These are phyloP conservation scores for Rhinichthys osculus DNA, from an alignment of 2,797 vertebrate genomes.

Conservation along the genomic window DNA sequence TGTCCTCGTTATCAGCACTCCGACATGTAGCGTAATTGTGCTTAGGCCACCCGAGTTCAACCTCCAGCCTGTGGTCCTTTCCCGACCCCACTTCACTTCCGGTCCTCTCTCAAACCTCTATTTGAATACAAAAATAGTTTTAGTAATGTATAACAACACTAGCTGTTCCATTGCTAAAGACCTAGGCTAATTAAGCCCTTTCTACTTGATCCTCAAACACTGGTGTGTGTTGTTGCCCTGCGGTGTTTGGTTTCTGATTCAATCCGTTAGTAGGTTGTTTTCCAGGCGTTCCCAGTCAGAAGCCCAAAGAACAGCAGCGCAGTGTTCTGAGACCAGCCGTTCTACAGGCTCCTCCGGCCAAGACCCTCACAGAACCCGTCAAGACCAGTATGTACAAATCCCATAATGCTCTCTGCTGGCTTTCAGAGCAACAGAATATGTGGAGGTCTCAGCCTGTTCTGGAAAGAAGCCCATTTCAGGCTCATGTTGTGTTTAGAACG, in stretches of 20 bases:
- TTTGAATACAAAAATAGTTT: neutral
- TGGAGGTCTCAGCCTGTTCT: neutral
- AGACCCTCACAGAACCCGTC: constrained; percentile 89
- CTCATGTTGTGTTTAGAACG: neutral
- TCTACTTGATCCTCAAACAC: neutral
- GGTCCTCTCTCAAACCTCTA: neutral
- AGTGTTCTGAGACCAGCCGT: constrained; percentile 96
- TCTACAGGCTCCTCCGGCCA: constrained; percentile 91
- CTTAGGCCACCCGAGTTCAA: neutral
- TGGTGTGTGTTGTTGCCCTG: constrained; percentile 17
- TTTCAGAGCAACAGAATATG: neutral
- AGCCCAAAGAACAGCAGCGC: constrained; percentile 97
- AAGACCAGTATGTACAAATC: constrained; percentile 67
- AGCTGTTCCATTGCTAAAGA: neutral
- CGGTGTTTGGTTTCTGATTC: constrained; percentile 59
- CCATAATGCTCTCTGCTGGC: constrained; percentile 1
- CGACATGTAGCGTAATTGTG: neutral
- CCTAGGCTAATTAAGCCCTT: neutral
- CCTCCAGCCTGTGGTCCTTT: neutral
- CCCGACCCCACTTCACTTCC: neutral
- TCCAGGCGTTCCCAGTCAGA: constrained; percentile 96
- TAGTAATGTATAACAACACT: neutral
- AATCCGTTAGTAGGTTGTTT: constrained; percentile 67
- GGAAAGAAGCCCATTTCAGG: neutral
- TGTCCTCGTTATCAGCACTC: neutral